Evolutionary conservation across 2,113 vertebrate genomes (phyloP).

Genomic region (Elachura formosa): DNA sequence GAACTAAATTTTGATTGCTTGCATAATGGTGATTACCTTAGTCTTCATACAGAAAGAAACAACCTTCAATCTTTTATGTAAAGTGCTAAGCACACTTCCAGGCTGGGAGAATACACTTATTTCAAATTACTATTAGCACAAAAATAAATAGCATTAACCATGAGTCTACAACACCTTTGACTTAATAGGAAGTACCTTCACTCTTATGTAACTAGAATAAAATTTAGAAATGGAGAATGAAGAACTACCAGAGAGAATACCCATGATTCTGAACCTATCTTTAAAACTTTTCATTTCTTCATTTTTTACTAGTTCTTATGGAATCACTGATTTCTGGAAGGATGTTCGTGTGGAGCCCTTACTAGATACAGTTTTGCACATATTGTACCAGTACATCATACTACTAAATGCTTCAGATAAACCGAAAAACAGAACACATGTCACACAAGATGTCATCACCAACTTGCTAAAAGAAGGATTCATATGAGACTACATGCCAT

Average conservation of each 20-base stretch:
- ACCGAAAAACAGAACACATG: background rate
- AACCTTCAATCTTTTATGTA: background rate
- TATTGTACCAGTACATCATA: background rate
- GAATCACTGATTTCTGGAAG: background rate
- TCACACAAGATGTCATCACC: background rate
- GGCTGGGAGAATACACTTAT: background rate
- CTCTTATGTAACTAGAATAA: background rate
- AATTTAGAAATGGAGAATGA: background rate
- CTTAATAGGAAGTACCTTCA: background rate
- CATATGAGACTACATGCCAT: background rate
- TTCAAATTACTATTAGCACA: background rate
- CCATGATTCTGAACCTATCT: background rate
- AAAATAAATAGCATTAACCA: background rate
- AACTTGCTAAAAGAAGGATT: conserved; percentile 8
- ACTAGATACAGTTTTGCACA: background rate
- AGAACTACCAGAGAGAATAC: background rate
- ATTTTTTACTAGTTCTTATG: background rate
- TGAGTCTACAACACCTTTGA: background rate
- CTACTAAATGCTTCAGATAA: conserved; percentile 40
- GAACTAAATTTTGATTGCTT: background rate
- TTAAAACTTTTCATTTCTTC: no score
- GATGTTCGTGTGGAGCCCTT: background rate
- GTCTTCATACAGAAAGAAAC: background rate
- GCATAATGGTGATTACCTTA: background rate
- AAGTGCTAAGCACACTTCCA: background rate